These are phyloP conservation scores for Cryptoprocta ferox DNA, from an alignment of 2,797 vertebrate genomes.

Conservation along the genomic window DNA sequence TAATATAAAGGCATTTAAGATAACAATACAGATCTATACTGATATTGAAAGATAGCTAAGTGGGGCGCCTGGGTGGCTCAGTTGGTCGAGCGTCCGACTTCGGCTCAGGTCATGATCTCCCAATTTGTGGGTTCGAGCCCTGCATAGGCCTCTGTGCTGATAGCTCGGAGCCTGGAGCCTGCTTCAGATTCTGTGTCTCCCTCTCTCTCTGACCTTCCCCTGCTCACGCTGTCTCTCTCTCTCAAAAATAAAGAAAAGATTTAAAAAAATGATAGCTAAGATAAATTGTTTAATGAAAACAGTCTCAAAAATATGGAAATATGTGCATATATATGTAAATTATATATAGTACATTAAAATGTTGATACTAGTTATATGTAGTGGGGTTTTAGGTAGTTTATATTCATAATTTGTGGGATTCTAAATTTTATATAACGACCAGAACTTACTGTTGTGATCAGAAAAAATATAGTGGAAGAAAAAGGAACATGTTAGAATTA, in stretches of 20 bases:
- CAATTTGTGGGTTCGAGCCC: too few relatives aligned
- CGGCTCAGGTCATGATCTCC: too few relatives aligned
- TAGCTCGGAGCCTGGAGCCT: too few relatives aligned
- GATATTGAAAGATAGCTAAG: not conserved
- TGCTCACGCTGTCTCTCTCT: too few relatives aligned
- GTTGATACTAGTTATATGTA: not conserved
- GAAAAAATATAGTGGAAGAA: not conserved
- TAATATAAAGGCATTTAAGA: conserved; percentile 15
- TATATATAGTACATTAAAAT: not conserved
- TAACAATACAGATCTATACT: not conserved
- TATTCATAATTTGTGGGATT: not conserved
- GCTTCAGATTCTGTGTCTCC: too few relatives aligned
- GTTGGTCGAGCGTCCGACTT: too few relatives aligned
- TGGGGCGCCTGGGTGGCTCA: too few relatives aligned
- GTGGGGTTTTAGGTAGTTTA: not conserved
- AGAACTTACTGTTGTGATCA: not conserved
- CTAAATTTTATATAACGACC: not conserved
- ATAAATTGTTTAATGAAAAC: conserved; percentile 36
- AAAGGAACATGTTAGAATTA: not conserved
- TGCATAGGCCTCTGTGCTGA: too few relatives aligned
- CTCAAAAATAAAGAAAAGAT: too few relatives aligned
- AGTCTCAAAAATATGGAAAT: conserved; percentile 4
- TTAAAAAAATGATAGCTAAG: not conserved
- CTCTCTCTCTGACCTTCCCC: too few relatives aligned
- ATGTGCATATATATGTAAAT: not conserved